Base-by-base conservation (phyloP, 1,140 invertebrate genomes). In the Stenopsyche tienmushanensis region DNA sequence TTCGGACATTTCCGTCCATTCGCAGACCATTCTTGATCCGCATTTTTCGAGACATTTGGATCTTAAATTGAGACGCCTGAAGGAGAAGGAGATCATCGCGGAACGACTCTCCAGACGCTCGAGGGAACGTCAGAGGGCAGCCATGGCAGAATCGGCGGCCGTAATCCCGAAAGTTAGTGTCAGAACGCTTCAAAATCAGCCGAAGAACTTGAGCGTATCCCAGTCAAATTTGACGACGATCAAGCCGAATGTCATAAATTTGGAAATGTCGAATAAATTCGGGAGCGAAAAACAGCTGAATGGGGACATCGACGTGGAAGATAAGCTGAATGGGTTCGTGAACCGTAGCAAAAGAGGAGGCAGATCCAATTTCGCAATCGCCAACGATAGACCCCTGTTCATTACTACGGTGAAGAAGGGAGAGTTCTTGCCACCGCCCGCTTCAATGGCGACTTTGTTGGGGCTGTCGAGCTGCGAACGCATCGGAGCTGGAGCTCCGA, bases 361-460 rank as follows among this genome's bases (percentile, higher is more conserved):
- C 44, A 55, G 67, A 63, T 66, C 73, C 34, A 69, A 55, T 50
- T 49, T 23, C 24, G 67, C 69, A 41, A 18, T 52, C 41, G 70
- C 39, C 15, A 62, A 75, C 71, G 69, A 76, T 21, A 73, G 77
- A 29, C 83, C 83, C 3, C 84, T 87, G 0, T 92, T 92, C 71
- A 84, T 91, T 39, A 91, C 90, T 0, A 91, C 89, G 0, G 90
- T 93, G 3, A 89, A 87, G 63, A 85, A 83, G 20, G 90, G 90
- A 1, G 84, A 88, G 68, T 93, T 91, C 72, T 75, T 93, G 49
- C 86, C 88, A 72, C 90, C 90, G 1, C 88, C 90, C 0, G 86
- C 88, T 18, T 87, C 90, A 71, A 78, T 90, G 34, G 88, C 89
- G 0, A 75, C 79, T 15, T 78, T 88, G 1, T 77, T 88, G 1